Conservation (phyloP, 1,140 invertebrate species). For the Drosophila malerkotliana region DNA sequence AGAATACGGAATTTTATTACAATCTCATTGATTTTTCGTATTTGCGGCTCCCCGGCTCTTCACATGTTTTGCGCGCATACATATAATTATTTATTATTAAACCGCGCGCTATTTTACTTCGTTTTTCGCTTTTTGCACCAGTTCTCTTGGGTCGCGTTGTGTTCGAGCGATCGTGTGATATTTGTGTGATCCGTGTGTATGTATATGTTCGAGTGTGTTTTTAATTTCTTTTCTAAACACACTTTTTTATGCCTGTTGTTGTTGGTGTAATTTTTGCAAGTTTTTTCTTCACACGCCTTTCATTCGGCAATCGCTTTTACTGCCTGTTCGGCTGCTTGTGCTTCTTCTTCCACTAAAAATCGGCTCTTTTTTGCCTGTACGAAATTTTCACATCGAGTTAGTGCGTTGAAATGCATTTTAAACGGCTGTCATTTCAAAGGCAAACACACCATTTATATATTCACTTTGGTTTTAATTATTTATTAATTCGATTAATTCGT, state of each 20-base stretch:
- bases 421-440: slow-evolving; percentile 64
- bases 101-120: slow-evolving; percentile 71
- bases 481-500: slow-evolving; percentile 37
- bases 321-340: slow-evolving; percentile 64
- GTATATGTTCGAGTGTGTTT: slow-evolving; percentile 70
- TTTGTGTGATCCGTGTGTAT: slow-evolving; percentile 42
- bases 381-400: slow-evolving; percentile 71
- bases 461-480: slow-evolving; percentile 49
- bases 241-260: slow-evolving; percentile 72
- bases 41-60: slow-evolving; percentile 70
- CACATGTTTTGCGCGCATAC: slow-evolving; percentile 72
- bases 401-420: slow-evolving; percentile 71
- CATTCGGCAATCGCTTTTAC: slow-evolving; percentile 74
- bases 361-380: slow-evolving; percentile 78
- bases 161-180: slow-evolving; percentile 38
- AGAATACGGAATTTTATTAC: slow-evolving; percentile 80
- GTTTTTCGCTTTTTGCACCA: slow-evolving; percentile 70
- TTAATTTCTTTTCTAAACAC: slow-evolving; percentile 82
- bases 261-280: slow-evolving; percentile 78
- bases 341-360: slow-evolving; percentile 75
- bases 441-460: slow-evolving; percentile 65
- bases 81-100: slow-evolving; percentile 82
- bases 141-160: slow-evolving; percentile 57
- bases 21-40: slow-evolving; percentile 81
- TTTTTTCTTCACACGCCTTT: slow-evolving; percentile 76